Base-by-base conservation (phyloP, 2,797 vertebrate genomes). In the Sphaeramia orbicularis region DNA sequence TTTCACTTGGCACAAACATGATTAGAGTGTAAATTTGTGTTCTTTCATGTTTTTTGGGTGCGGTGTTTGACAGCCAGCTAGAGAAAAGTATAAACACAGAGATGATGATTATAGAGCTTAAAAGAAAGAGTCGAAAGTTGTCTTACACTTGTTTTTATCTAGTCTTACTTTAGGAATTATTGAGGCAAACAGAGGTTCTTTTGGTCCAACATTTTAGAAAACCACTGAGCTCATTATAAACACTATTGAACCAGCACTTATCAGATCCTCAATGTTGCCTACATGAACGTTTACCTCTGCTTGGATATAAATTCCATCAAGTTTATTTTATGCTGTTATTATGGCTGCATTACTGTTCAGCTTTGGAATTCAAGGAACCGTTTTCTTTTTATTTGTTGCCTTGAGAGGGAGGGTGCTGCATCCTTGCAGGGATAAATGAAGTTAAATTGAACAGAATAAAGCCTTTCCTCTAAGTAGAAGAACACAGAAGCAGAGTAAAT, bases 161-260 rank as follows among this genome's bases (percentile, higher is more conserved):
- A 35, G 7, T 10, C 8, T 35, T 10, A 35, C 32, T 49, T 65
- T 30, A 44, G 14, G 47, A 56, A 49, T 72, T 50, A 60, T 35
- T 35, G 38, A 70, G 41, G 62, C 21, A 16, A 24, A 27, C 7
- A 2, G 24, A 56, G 6, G 18, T 19, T 40, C 2, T 32, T 16
- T 21, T 48, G 48, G 11, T 52, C 13, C 7, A 27, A 30, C 15
- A 38, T 48, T 57, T 2, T 24, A 54, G 32, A 4, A 54, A 53
- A 27, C 53, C 44, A 53, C 9, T 55, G 42, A 65, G 38, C 13
- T 4, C 40, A 21, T 54, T 54, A 40, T 32, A 35, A 79, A 76
- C 15, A 4, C 30, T 10, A 12, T 36, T 47, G 27, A 47, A 10
- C 14, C 64, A 14, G 67, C 27, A 60, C 0, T 8, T 13, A 63